These are phyloP conservation scores for Monochamus saltuarius DNA, from an alignment of 1,140 invertebrate species.

Conservation along the genomic window DNA sequence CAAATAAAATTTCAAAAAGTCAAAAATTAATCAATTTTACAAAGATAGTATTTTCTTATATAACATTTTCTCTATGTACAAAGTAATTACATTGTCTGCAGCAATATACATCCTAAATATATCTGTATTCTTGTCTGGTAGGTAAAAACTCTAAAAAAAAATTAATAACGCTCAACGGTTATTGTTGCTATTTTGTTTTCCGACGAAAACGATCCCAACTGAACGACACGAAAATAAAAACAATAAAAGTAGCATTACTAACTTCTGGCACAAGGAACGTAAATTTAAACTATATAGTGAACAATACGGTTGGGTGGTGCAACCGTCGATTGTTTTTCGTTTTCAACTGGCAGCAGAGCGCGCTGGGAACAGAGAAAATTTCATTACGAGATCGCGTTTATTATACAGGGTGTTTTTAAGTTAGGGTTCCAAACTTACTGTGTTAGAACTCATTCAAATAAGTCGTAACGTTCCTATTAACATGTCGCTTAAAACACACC, in stretches of 20 bases:
- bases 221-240: constrained; percentile 7
- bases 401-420: too few relatives aligned
- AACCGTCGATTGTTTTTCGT: constrained; percentile 6
- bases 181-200: constrained; percentile 10
- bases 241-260: not conserved
- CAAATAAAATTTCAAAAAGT: constrained; percentile 36
- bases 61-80: constrained; percentile 47
- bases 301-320: constrained; percentile 14
- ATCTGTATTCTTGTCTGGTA: constrained; percentile 1
- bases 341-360: too few relatives aligned
- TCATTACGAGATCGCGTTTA: too few relatives aligned
- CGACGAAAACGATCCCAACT: constrained; percentile 10
- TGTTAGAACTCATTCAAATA: too few relatives aligned
- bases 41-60: constrained; percentile 36
- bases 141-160: constrained; percentile 17
- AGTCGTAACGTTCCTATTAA: too few relatives aligned
- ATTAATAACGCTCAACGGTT: not conserved
- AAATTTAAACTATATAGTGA: constrained; percentile 21
- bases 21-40: constrained; percentile 31
- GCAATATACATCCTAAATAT: constrained; percentile 40
- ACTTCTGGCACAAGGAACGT: constrained; percentile 43
- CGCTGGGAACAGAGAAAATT: too few relatives aligned
- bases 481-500: too few relatives aligned
- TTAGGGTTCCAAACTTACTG: too few relatives aligned
- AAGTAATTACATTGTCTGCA: constrained; percentile 41